Evolutionary conservation across 2,888 invertebrate species (phyloP).

Genomic region (Eudemis profundana): DNA sequence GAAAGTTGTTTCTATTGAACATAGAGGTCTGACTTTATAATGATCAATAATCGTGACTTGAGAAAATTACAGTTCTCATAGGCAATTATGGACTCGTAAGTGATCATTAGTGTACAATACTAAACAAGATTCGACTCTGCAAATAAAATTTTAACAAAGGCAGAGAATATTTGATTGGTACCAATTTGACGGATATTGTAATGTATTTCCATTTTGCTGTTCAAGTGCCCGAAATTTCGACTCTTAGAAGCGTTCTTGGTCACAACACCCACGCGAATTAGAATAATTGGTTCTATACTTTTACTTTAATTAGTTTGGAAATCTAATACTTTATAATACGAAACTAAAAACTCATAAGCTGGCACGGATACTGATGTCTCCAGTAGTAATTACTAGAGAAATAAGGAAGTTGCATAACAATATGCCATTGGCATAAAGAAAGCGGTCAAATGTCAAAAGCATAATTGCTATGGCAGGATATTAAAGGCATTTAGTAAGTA

Average conservation of each 20-base stretch:
- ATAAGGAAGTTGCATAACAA: conserved; percentile 70
- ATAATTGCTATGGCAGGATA: conserved; percentile 84
- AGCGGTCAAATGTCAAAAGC: conserved; percentile 84
- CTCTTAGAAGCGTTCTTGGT: not conserved
- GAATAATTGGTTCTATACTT: not conserved
- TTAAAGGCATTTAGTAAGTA: conserved; percentile 80
- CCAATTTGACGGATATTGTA: not conserved
- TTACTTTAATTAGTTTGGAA: too few relatives aligned
- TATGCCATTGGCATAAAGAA: conserved; percentile 73
- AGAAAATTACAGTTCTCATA: conserved; percentile 26
- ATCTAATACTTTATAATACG: not conserved
- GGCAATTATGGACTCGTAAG: conserved; percentile 25
- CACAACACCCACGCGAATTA: not conserved
- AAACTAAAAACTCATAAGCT: too few relatives aligned
- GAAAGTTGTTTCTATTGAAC: conserved; percentile 14
- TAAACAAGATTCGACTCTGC: not conserved
- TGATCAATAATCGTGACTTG: conserved; percentile 26
- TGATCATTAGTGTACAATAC: conserved; percentile 19
- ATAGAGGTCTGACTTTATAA: conserved; percentile 2
- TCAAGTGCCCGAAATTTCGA: too few relatives aligned
- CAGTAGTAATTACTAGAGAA: conserved; percentile 29
- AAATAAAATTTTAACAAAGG: conserved; percentile 20
- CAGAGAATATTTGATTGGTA: conserved; percentile 3
- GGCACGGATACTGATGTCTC: too few relatives aligned
- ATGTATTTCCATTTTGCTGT: not conserved